These are phyloP conservation scores for Ypsolopha scabrella DNA, from an alignment of 2,888 invertebrate species.

Conservation along the genomic window DNA sequence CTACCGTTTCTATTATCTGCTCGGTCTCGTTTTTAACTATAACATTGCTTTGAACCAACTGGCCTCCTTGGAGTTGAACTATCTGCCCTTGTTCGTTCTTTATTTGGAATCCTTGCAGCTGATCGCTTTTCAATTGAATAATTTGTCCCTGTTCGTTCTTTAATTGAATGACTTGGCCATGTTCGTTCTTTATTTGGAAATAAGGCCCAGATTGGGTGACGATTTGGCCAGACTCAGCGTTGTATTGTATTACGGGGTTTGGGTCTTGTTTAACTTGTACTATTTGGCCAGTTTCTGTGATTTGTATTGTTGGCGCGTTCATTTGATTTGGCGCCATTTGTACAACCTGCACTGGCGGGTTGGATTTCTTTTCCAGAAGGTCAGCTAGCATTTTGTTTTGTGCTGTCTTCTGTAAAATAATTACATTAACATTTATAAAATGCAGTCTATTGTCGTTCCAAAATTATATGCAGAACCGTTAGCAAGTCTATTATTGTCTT, in stretches of 20 bases:
- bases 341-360: conserved; percentile 62
- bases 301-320: conserved; percentile 60
- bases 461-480: no score
- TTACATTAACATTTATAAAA: no score
- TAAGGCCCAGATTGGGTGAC: conserved; percentile 37
- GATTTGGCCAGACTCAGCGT: conserved; percentile 21
- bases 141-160: conserved; percentile 43
- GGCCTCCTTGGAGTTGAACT: conserved; percentile 18
- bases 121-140: conserved; percentile 52
- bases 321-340: conserved; percentile 49
- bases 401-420: conserved; percentile 38
- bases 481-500: no score
- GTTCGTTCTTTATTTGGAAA: conserved; percentile 58
- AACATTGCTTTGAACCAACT: conserved; percentile 2
- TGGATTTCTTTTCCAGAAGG: conserved; percentile 81
- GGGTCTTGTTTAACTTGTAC: conserved; percentile 52
- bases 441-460: no score
- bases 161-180: conserved; percentile 53
- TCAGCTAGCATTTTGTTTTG: conserved; percentile 87
- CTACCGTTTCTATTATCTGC: conserved; percentile 24
- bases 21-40: conserved; percentile 18
- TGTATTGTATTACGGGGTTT: conserved; percentile 44
- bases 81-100: conserved; percentile 48
- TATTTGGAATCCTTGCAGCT: conserved; percentile 37
- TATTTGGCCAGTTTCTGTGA: conserved; percentile 60